Evolutionary conservation across 2,888 invertebrate genomes (phyloP).

Genomic region (Nemurella pictetii): DNA sequence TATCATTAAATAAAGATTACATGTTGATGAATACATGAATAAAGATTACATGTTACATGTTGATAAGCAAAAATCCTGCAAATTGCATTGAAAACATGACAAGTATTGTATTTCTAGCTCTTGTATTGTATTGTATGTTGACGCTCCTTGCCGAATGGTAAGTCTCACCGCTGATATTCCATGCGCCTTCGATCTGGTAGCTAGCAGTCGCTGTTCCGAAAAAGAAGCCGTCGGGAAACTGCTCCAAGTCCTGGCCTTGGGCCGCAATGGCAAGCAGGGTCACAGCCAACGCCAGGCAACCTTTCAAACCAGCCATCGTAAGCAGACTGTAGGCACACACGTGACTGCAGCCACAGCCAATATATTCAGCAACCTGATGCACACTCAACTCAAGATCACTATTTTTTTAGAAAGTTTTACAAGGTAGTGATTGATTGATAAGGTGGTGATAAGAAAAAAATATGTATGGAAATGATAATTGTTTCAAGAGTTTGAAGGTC

Average conservation of each 20-base stretch:
- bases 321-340: neutral
- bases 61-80: no score
- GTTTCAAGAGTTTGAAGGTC: neutral
- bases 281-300: neutral
- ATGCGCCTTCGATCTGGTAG: constrained; percentile 36
- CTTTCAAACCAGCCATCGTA: neutral
- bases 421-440: neutral
- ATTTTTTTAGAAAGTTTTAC: neutral
- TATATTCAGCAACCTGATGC: neutral
- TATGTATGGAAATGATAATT: neutral
- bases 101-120: no score
- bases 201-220: constrained; percentile 32
- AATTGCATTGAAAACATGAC: no score
- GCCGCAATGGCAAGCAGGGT: neutral
- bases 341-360: neutral
- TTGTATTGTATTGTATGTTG: no score
- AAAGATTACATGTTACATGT: no score
- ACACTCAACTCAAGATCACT: neutral
- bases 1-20: no score
- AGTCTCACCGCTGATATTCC: constrained; percentile 25
- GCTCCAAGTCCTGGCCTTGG: constrained; percentile 3
- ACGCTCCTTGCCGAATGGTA: no score
- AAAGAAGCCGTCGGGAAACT: constrained; percentile 21
- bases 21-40: no score
- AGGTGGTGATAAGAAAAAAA: no score